phyloP scores from a whole-genome alignment of 2,888 invertebrate species.

The Heliconius erato region DNA sequence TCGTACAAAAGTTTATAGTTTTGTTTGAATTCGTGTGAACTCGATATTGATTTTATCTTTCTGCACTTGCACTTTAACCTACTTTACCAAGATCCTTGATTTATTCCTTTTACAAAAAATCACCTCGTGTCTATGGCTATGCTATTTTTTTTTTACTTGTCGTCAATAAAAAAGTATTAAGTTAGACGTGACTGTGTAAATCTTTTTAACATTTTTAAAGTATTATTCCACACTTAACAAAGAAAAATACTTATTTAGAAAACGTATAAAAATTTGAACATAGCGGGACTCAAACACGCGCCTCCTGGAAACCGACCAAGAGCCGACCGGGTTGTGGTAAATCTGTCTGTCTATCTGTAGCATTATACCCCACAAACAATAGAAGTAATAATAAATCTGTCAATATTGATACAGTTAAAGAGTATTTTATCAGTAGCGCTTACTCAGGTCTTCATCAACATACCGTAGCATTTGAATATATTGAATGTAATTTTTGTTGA shows the following conservation, averaged over 20 bases:
- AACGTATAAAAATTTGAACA: too few relatives aligned
- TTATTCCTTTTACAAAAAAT: neutral
- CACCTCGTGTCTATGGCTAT: neutral
- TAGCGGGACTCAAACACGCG: too few relatives aligned
- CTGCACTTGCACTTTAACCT: constrained; percentile 27
- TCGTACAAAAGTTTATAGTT: constrained; percentile 9
- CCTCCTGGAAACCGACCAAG: too few relatives aligned
- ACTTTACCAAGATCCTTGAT: constrained; percentile 17
- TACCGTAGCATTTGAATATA: too few relatives aligned
- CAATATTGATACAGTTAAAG: too few relatives aligned
- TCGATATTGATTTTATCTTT: constrained; percentile 32
- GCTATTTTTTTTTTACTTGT: neutral
- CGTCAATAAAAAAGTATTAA: neutral
- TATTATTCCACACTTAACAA: too few relatives aligned
- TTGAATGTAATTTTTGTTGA: too few relatives aligned
- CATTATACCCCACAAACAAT: neutral
- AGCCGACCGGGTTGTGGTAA: neutral
- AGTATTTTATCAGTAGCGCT: too few relatives aligned
- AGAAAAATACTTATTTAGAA: too few relatives aligned
- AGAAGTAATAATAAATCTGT: too few relatives aligned
- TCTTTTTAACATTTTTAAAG: too few relatives aligned
- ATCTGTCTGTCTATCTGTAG: neutral
- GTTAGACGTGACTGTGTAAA: neutral
- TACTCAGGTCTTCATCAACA: too few relatives aligned
- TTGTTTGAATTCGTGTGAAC: constrained; percentile 20